These are phyloP conservation scores for Enteromius paludinosus DNA, from an alignment of 2,797 vertebrate species.

Conservation along the genomic window DNA sequence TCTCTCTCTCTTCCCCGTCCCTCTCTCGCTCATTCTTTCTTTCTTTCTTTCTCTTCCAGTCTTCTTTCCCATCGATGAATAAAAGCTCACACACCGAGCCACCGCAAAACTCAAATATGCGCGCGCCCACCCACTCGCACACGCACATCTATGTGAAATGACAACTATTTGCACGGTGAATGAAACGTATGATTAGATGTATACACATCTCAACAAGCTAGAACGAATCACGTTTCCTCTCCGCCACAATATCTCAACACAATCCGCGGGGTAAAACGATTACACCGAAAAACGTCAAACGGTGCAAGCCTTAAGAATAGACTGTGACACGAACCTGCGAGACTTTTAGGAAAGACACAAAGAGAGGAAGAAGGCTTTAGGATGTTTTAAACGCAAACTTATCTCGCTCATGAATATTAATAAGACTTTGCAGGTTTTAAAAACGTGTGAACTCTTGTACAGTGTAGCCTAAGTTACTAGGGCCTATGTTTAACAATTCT, in stretches of 20 bases:
- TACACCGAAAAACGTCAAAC: conserved; percentile 77
- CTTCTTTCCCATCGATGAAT: conserved; percentile 22
- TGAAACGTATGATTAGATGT: conserved; percentile 82
- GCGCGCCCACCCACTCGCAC: conserved; percentile 53
- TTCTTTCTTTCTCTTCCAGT: conserved; percentile 19
- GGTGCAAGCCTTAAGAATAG: conserved; percentile 55
- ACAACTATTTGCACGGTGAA: conserved; percentile 82
- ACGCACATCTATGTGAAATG: conserved; percentile 76
- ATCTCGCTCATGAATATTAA: conserved; percentile 21
- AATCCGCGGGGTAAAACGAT: conserved; percentile 73
- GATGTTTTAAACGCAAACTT: not conserved
- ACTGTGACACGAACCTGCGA: conserved; percentile 70
- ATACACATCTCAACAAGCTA: conserved; percentile 78
- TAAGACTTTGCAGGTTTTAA: not conserved
- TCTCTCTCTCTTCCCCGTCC: conserved; percentile 5
- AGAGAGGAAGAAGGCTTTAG: not conserved
- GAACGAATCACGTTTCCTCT: conserved; percentile 88
- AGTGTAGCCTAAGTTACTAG: not conserved
- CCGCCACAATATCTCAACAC: conserved; percentile 55
- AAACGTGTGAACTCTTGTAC: not conserved
- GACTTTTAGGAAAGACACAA: conserved; percentile 16
- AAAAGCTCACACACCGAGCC: conserved; percentile 15
- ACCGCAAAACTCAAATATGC: conserved; percentile 31
- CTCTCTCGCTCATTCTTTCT: not conserved
- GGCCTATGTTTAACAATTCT: not conserved